Base-by-base conservation (phyloP, 2,113 vertebrate species). In the Myotis yumanensis region DNA sequence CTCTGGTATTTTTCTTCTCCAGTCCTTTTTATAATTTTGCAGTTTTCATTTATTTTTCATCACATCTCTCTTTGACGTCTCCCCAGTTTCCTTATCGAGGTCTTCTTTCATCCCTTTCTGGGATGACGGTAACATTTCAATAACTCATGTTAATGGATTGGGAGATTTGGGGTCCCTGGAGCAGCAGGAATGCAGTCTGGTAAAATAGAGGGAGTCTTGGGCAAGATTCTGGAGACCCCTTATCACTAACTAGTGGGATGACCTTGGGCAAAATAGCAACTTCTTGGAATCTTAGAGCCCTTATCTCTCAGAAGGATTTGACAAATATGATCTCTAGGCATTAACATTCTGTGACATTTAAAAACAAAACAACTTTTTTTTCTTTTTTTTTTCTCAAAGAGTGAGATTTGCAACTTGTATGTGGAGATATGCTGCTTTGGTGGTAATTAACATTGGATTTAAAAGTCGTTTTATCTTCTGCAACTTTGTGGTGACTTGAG, bases 351-450 rank as follows among this genome's bases (percentile, higher is more conserved):
- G 51, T 85, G 76, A 48, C 4, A n/a, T n/a, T 54, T 84, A 84
- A 90, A 94, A 83, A 40, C 17, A 57, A n/a, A n/a, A n/a, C 30
- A n/a, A n/a, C 30, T 66, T 66, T 66, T 66, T 7, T 64, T 28
- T 59, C 15, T 66, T 66, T 66, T 66, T 35, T 18, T 32, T 17
- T 5, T 4, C 17, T n/a, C 32, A n/a, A 22, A 77, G 48, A n/a
- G 46, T 77, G 69, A 89, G 64, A 68, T 83, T 92, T 95, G 10
- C 3, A 37, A 37, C 17, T 95, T 84, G 32, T 25, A 37, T 86
- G 95, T 92, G 86, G 73, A 96, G 95, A 92, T 89, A 92, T 80
- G 94, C 48, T 66, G 76, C 96, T 95, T 95, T 83, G 82, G 89
- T 89, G 90, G 82, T 95, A 96, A 96, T 93, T 88, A 95, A 66